phyloP scores from a whole-genome alignment of 2,888 invertebrate species.

The Steinernema hermaphroditum region DNA sequence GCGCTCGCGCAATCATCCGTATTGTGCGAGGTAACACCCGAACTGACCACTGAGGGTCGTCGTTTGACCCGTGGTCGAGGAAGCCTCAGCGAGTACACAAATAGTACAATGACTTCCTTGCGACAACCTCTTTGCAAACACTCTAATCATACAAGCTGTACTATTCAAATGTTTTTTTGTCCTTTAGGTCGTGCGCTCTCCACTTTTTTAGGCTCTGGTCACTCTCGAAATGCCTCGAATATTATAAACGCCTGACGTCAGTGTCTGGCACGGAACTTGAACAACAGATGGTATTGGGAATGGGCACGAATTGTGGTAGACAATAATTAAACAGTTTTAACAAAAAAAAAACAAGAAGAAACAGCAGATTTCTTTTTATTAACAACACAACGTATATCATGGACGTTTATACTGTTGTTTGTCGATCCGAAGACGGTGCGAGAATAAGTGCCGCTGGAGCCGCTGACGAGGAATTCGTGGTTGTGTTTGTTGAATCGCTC shows the following conservation, averaged over 20 bases:
- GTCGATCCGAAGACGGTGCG: background rate
- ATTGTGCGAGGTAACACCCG: background rate
- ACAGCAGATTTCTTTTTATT: no score
- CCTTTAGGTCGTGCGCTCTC: no score
- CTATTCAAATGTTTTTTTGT: conserved; percentile 10
- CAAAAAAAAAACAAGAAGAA: no score
- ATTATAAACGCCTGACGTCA: no score
- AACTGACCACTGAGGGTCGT: conserved; percentile 6
- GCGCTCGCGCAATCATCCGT: conserved; percentile 9
- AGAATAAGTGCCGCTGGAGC: conserved; percentile 3
- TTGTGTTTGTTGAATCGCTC: conserved; percentile 9
- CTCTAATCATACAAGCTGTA: background rate
- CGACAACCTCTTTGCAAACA: conserved; percentile 24
- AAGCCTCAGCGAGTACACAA: conserved; percentile 12
- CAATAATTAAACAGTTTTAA: no score
- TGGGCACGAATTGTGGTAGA: no score
- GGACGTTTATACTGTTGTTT: background rate
- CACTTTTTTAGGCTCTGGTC: no score
- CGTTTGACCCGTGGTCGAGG: conserved; percentile 27
- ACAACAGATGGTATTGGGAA: no score
- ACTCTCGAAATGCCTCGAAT: no score
- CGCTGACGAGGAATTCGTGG: conserved; percentile 2
- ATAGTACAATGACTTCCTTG: conserved; percentile 27
- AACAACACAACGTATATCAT: no score
- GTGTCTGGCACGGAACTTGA: no score